Evolutionary conservation across 2,888 invertebrate genomes (phyloP), one percentile per base, ranked within the genome.

Genomic region (Linnaemya vulpina): DNA sequence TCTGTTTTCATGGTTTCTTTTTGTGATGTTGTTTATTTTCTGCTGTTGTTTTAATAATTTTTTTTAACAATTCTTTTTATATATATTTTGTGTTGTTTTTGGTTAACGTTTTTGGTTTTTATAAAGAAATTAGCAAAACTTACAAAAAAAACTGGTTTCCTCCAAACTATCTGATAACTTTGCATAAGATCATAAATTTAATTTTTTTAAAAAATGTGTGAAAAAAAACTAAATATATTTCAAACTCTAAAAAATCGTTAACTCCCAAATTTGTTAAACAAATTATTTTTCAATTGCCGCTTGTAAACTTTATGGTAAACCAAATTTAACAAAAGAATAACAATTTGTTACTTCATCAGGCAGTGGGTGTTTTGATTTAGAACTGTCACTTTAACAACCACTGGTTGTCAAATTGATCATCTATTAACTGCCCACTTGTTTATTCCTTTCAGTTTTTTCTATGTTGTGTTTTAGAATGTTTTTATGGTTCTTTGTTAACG

Each of bases 131-230:
- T 67, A 67, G 46, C 53, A 58, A 76, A 68, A 49, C n/a, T 15
- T 63, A 71, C 60, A 67, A 53, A 2, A 0, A 60, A 11, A 76
- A 83, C 76, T 51, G 76, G 82, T 83, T 77, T 83, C 65, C 58
- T 60, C 20, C 71, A 77, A 65, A 83, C 40, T 62, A 63, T 49
- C 30, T 49, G 51, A 67, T 65, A 30, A 73, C 58, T 76, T 76
- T 82, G 46, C 70, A 82, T 63, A 82, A 58, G 55, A 76, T 38
- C 46, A 63, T 75, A 35, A 70, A 81, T 63, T 75, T 68, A 38
- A 46, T 55, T 43, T 46, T n/a, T n/a, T n/a, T n/a, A n/a, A 62
- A 68, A 43, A 30, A 51, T 55, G 43, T 35, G 43, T 35, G 25
- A 13, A 35, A 60, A 10, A 10, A 30, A 20, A 46, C 1, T 51